A percentile compares a stretch with the other conserved stretches of the same genome.
These are phyloP conservation scores for Hemiprocne comata DNA, from an alignment of 2,113 vertebrate species.

Conservation along the genomic window DNA sequence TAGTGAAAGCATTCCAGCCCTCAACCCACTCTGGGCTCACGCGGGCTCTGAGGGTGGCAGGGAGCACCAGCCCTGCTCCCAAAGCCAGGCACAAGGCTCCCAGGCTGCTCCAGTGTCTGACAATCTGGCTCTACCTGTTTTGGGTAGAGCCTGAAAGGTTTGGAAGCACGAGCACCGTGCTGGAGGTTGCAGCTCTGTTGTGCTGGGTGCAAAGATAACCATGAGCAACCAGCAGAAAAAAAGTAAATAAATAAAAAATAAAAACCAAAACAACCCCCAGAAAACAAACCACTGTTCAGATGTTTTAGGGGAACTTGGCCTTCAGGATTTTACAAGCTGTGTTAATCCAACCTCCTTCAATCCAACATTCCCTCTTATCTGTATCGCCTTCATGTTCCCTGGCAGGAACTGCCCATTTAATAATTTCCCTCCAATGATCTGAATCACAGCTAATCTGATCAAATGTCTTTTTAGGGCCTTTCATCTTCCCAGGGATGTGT, in stretches of 20 bases:
- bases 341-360: slow-evolving; percentile 4
- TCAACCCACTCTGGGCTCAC: not conserved
- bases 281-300: not conserved
- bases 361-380: slow-evolving; percentile 38
- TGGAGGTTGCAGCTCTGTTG: not conserved
- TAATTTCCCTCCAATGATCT: slow-evolving; percentile 68
- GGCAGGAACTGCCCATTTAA: slow-evolving; percentile 60
- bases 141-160: not conserved
- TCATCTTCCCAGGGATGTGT: slow-evolving; percentile 68
- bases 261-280: no score
- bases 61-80: not conserved
- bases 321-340: not conserved
- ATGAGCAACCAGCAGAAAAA: not conserved
- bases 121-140: not conserved
- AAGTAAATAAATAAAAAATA: no score
- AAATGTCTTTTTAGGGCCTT: slow-evolving; percentile 58
- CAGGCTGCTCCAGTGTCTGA: rapidly evolving
- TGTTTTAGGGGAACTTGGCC: slow-evolving; percentile 20
- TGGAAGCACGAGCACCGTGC: rapidly evolving
- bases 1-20: slow-evolving; percentile 15
- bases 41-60: not conserved
- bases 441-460: slow-evolving; percentile 66
- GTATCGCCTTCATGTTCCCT: slow-evolving; percentile 31
- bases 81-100: rapidly evolving
- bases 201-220: rapidly evolving